Base-by-base conservation (phyloP, 2,888 invertebrate species). In the Meteorus colon region DNA sequence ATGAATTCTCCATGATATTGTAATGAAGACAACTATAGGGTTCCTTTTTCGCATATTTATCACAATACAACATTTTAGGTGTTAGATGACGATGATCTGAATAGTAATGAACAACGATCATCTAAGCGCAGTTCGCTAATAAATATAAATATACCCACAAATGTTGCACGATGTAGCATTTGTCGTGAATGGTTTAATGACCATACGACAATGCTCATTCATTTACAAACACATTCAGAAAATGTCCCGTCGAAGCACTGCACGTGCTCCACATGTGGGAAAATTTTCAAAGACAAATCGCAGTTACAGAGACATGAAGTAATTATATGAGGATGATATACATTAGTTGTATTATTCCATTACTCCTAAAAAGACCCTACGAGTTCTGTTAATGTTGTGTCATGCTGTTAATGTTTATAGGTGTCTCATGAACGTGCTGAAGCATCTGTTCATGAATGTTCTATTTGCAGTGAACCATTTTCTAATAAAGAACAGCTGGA, bases 271-370 rank as follows among this genome's bases (percentile, higher is more conserved):
- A 71, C 82, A 16, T 88, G 87, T 79, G 86, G 83, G 72, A 88
- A 88, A 75, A 83, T 83, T 6, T 88, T 88, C 51, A 87, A 84
- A 59, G 86, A 88, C 73, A 87, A 86, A 27, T 86, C 86, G 83
- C 86, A 86, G 75, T 74, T 88, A 63, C 81, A 82, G 4, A 84
- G 87, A 77, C 88, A 88, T 76, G 86, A 87, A 79, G 87, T 87
- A 80, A 19, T 75, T 55, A 67, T 29, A 12, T 24, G 48, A 45
- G 16, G 41, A 41, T 34, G 34, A 34, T 31, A 59, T 37, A 41
- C 60, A 16, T 55, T 31, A 45, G 62, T 65, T 41, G 41, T 37
- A n/a, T 68, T 34, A 72, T 62, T n/a, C 19, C 29, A 48, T 55
- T 59, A 34, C 34, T 79, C 41, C 45, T 79, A 37, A 4, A 16